phyloP scores from a whole-genome alignment of 2,113 vertebrate genomes.

The Excalfactoria chinensis region DNA sequence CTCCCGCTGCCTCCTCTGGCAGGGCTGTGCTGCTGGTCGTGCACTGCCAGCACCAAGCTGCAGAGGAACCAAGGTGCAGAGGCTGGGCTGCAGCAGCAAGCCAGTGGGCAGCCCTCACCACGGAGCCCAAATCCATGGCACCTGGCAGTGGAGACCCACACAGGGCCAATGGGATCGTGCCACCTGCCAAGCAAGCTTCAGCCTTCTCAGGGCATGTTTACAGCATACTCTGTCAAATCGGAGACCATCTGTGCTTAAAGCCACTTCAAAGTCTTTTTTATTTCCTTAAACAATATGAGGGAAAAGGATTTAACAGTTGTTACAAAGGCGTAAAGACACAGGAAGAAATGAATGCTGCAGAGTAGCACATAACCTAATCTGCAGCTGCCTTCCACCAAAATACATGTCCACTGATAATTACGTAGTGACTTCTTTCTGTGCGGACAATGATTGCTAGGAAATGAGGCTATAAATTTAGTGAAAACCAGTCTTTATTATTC shows the following conservation, averaged over 20 bases:
- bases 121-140: not conserved
- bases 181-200: not conserved
- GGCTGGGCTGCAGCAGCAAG: not conserved
- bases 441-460: not conserved
- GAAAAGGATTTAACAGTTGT: not conserved
- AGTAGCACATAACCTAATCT: not conserved
- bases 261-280: not conserved
- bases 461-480: not conserved
- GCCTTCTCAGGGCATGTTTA: not conserved
- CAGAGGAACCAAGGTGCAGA: not conserved
- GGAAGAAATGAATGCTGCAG: not conserved
- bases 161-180: not conserved
- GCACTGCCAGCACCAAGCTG: not conserved
- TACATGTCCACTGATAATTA: not conserved
- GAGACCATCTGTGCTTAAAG: not conserved
- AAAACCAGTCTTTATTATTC: not conserved
- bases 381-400: slow-evolving; percentile 33
- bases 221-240: not conserved
- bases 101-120: not conserved
- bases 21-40: not conserved
- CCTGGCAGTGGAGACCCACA: not conserved
- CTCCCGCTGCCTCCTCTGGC: not conserved
- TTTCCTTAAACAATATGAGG: not conserved
- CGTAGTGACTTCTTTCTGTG: not conserved
- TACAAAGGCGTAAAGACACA: not conserved